A percentile compares a stretch with the other conserved stretches of the same genome.
phyloP scores from a whole-genome alignment of 2,113 vertebrate genomes.

The Elgaria multicarinata region DNA sequence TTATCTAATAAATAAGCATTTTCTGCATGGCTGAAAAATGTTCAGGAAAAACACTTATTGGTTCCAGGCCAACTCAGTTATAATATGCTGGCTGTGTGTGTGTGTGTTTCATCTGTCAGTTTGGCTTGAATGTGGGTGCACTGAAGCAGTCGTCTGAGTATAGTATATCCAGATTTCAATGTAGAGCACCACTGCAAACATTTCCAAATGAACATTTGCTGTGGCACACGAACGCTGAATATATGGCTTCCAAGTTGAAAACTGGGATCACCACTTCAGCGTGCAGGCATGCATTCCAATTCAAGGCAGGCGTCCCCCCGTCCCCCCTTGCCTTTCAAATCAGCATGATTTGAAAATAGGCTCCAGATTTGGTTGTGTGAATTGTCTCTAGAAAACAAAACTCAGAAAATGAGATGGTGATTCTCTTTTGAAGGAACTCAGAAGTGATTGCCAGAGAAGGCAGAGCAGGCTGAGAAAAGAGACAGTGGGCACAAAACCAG shows the following conservation, averaged over 20 bases:
- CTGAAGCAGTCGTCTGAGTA: background rate
- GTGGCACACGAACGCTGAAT: background rate
- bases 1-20: background rate
- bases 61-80: background rate
- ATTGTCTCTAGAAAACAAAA: background rate
- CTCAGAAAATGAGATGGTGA: background rate
- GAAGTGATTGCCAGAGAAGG: background rate
- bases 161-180: background rate
- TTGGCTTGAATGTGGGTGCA: background rate
- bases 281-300: background rate
- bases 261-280: background rate
- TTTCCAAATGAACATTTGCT: slow-evolving; percentile 24
- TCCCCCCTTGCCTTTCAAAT: background rate
- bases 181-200: background rate
- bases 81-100: background rate
- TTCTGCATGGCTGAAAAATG: background rate
- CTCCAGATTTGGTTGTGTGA: background rate
- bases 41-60: background rate
- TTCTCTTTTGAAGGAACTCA: background rate
- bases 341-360: background rate
- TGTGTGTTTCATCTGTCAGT: background rate
- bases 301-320: background rate
- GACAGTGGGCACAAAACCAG: background rate
- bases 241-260: slow-evolving; percentile 15
- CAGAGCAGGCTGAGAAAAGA: background rate